phyloP scores from a whole-genome alignment of 2,113 vertebrate genomes.

The Axis porcinus region DNA sequence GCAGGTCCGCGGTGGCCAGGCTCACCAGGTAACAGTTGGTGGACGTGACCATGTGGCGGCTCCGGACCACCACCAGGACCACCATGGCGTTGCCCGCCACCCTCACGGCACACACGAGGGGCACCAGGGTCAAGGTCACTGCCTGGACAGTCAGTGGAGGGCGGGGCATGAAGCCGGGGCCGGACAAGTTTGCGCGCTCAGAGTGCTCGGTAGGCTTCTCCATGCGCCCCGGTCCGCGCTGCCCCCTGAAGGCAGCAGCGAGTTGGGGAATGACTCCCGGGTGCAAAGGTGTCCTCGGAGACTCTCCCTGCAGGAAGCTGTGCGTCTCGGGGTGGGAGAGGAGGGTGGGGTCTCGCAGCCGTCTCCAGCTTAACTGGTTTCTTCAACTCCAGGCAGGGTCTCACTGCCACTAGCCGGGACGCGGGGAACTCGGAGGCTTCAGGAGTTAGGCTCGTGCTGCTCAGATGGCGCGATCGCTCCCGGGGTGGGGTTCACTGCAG shows the following conservation, averaged over 20 bases:
- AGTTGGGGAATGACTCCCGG: neutral
- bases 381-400: too few relatives aligned
- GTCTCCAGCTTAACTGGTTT: neutral
- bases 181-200: neutral
- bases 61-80: slow-evolving; percentile 87
- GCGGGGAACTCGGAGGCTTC: neutral
- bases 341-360: rapidly evolving
- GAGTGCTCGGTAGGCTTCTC: slow-evolving; percentile 24
- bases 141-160: slow-evolving; percentile 85
- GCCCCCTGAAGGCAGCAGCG: neutral
- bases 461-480: neutral
- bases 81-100: slow-evolving; percentile 89
- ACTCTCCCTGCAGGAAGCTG: neutral
- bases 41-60: slow-evolving; percentile 89
- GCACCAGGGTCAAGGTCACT: slow-evolving; percentile 86
- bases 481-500: neutral
- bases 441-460: neutral
- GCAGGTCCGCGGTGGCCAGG: slow-evolving; percentile 86
- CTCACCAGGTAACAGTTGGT: slow-evolving; percentile 92
- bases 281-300: neutral
- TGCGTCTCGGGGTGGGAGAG: neutral
- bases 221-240: neutral
- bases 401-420: rapidly evolving
- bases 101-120: slow-evolving; percentile 86
- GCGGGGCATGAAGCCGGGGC: slow-evolving; percentile 81